These are phyloP conservation scores for Argopecten irradians DNA, from an alignment of 1,140 invertebrate species.

Conservation along the genomic window DNA sequence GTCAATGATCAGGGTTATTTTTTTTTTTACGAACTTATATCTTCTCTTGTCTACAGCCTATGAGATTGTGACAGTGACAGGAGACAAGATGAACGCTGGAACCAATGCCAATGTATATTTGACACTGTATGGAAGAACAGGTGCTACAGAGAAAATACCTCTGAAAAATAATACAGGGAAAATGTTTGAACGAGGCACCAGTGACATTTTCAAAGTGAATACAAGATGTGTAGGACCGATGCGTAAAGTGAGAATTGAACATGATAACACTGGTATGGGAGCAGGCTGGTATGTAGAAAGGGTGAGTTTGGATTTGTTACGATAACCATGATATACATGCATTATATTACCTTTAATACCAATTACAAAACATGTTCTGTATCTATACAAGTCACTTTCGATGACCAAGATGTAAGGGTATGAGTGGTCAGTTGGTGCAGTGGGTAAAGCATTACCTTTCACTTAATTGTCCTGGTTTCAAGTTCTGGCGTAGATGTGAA, in stretches of 20 bases:
- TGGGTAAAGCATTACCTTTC: neutral
- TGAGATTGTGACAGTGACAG: slow-evolving; percentile 74
- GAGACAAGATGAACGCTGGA: slow-evolving; percentile 69
- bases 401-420: no score
- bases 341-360: no score
- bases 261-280: slow-evolving; percentile 76
- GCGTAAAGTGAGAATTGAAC: slow-evolving; percentile 75
- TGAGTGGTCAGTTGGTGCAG: neutral
- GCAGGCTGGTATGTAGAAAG: slow-evolving; percentile 77
- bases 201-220: slow-evolving; percentile 71
- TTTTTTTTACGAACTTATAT: no score
- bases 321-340: no score
- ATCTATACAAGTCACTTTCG: no score
- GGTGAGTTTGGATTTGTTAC: slow-evolving; percentile 61
- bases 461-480: no score
- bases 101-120: slow-evolving; percentile 76
- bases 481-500: no score
- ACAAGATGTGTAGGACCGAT: slow-evolving; percentile 75
- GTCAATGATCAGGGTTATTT: no score
- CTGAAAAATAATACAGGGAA: slow-evolving; percentile 65
- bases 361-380: no score
- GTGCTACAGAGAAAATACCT: slow-evolving; percentile 70
- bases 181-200: slow-evolving; percentile 70
- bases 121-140: slow-evolving; percentile 75
- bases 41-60: slow-evolving; percentile 70